phyloP scores from a whole-genome alignment of 92 coral and sea anemone genomes.

The Palythoa caribaeorum region DNA sequence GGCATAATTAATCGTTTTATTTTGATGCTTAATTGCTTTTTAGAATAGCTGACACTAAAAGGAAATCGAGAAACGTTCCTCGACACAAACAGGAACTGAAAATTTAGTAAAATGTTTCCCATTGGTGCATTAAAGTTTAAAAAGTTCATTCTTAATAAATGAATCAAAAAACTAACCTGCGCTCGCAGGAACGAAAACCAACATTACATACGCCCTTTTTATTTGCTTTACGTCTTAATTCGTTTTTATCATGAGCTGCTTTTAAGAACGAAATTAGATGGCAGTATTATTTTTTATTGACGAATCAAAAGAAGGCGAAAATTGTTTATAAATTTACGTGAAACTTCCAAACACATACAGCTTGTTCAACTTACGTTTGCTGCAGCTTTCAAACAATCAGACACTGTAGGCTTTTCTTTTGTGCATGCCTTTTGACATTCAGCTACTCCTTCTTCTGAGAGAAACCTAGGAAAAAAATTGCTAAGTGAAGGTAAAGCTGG shows the following conservation, averaged over 20 bases:
- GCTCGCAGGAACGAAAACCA: conserved; percentile 43
- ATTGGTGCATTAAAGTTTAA: conserved; percentile 82
- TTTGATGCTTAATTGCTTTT: not conserved
- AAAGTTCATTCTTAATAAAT: conserved; percentile 93
- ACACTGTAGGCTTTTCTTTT: conserved; percentile 81
- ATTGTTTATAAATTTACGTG: conserved; percentile 31
- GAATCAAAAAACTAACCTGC: conserved; percentile 69
- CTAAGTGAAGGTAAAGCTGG: not conserved
- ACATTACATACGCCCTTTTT: conserved; percentile 42
- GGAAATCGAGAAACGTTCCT: conserved; percentile 20
- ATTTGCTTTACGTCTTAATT: not conserved
- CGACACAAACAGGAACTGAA: conserved; percentile 47
- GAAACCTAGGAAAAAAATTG: conserved; percentile 75
- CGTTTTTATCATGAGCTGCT: not conserved
- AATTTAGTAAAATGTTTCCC: conserved; percentile 53
- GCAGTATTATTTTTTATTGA: not conserved
- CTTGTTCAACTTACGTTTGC: conserved; percentile 79
- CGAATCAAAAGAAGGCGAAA: not conserved
- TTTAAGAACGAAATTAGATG: not conserved
- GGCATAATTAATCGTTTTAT: not conserved
- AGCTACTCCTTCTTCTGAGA: conserved; percentile 93
- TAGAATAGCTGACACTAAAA: conserved; percentile 6
- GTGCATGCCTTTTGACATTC: conserved; percentile 88
- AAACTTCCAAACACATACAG: not conserved
- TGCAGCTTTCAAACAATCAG: conserved; percentile 90